Base-by-base conservation (phyloP, 2,797 vertebrate species). In the Eospalax fontanierii region DNA sequence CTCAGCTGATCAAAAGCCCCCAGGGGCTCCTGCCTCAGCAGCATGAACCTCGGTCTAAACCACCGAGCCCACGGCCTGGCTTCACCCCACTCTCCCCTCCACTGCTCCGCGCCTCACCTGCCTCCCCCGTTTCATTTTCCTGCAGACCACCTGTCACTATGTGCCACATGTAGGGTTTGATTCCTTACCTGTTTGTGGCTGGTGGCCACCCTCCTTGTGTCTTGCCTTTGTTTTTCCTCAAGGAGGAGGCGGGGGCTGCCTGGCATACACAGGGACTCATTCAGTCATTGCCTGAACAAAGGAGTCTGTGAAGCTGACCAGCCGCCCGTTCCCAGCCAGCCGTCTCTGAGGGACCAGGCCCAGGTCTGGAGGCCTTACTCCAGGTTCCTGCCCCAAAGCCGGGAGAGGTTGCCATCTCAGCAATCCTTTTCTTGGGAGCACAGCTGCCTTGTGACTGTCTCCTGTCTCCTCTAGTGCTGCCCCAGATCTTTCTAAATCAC, bases 151-250 rank as follows among this genome's bases (percentile, higher is more conserved):
- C 40, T 50, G 5, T 30, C 2, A 0, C 68, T 9, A 1, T 2
- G 4, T 0, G 30, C 70, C 9, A 1, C 6, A 1, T 35, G 0
- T 12, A 5, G 18, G 18, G 30, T 54, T 24, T 18, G 71, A 21
- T 86, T 40, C 1, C 57, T 81, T 63, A 30, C 59, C 59, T 12
- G 30, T 63, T 7, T 40, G 24, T 4, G 63, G 30, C 80, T 6
- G 0, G 0, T 43, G 63, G 24, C 26, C 63, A 26, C 63, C 54
- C 50, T 74, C 40, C 54, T 4, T 6, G 43, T n/a, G 43, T 46
- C 73, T 59, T 40, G 19, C 71, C 63, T 46, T 14, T 43, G 9
- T 2, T 40, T 2, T 40, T 40, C 0, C 0, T 0, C 12, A 66
- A n/a, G 46, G 2, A 1, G 59, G 24, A 7, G 26, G 10, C 6